Evolutionary conservation across 1,140 invertebrate genomes (phyloP).

Genomic region (Euborellia annulipes): DNA sequence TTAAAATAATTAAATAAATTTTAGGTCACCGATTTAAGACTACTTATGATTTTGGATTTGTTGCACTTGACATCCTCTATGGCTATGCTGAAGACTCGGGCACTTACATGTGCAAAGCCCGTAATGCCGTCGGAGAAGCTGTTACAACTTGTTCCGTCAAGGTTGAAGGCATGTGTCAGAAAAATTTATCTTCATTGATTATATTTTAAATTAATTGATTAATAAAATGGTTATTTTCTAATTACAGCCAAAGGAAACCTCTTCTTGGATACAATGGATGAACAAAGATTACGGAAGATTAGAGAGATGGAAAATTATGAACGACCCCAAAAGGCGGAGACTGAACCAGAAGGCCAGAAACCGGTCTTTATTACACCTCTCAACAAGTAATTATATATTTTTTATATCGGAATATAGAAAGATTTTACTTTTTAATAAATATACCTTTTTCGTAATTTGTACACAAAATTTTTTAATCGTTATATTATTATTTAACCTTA

Average conservation of each 20-base stretch:
- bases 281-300: slow-evolving; percentile 74
- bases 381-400: slow-evolving; percentile 40
- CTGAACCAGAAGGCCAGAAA: slow-evolving; percentile 59
- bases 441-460: not conserved
- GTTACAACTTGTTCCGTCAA: slow-evolving; percentile 75
- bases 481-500: not conserved
- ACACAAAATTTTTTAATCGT: not conserved
- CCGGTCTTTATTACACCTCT: slow-evolving; percentile 76
- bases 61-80: slow-evolving; percentile 89
- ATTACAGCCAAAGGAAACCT: slow-evolving; percentile 63
- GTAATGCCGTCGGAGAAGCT: slow-evolving; percentile 81
- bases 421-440: not conserved
- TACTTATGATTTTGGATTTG: slow-evolving; percentile 90
- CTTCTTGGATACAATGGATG: slow-evolving; percentile 75
- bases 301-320: slow-evolving; percentile 71
- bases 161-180: slow-evolving; percentile 66
- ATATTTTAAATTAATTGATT: not conserved
- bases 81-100: slow-evolving; percentile 89
- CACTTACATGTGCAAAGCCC: slow-evolving; percentile 88
- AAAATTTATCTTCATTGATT: no score
- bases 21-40: slow-evolving; percentile 72
- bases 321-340: slow-evolving; percentile 53
- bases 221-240: slow-evolving; percentile 13
- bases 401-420: no score
- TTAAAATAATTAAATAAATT: not conserved